Evolutionary conservation across 2,888 invertebrate genomes (phyloP).

Genomic region (Sminthurinus aureus): DNA sequence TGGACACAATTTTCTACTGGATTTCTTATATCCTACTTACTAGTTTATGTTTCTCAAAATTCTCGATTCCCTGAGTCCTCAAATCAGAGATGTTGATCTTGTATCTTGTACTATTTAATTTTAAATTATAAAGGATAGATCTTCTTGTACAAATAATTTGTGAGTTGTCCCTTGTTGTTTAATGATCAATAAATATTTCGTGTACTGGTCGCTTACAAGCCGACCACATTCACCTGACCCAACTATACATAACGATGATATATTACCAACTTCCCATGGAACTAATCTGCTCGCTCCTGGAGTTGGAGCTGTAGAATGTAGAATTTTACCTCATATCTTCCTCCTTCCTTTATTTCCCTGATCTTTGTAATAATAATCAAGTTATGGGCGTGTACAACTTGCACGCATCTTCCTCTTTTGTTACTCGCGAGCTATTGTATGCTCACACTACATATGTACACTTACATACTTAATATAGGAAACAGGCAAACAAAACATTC

Average conservation of each 20-base stretch:
- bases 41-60: no score
- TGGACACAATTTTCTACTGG: no score
- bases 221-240: conserved; percentile 11
- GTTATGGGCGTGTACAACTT: neutral
- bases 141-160: neutral
- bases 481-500: no score
- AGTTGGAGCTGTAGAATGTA: neutral
- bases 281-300: conserved; percentile 9
- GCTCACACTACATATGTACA: no score
- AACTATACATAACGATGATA: conserved; percentile 10
- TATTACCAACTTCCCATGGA: conserved; percentile 10
- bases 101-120: no score
- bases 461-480: no score
- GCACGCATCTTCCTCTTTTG: neutral
- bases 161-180: neutral
- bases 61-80: neutral
- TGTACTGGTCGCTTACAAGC: neutral
- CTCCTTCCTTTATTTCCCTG: neutral
- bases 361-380: neutral
- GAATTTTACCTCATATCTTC: neutral
- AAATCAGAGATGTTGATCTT: neutral
- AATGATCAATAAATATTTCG: neutral
- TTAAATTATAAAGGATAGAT: no score
- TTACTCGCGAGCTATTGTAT: neutral
- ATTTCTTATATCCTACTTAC: no score